Conservation (phyloP, 2,113 vertebrate genomes). For the Nothobranchius furzeri region DNA sequence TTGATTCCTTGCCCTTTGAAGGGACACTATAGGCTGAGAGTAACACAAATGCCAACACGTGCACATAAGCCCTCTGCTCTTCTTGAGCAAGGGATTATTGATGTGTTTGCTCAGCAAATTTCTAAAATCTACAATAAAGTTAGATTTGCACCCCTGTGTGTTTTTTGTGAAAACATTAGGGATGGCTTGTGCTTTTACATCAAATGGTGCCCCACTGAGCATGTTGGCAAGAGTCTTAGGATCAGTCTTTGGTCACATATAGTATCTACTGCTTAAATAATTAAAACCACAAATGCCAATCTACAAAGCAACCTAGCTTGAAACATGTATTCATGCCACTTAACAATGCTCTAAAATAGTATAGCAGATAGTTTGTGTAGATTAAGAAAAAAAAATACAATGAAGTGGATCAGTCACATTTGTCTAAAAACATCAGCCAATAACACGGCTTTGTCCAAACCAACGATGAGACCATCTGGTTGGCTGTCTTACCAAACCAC, state of each 20-base stretch:
- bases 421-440: too few relatives aligned
- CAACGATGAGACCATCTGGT: too few relatives aligned
- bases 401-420: too few relatives aligned
- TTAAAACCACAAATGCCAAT: neutral
- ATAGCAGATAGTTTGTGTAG: too few relatives aligned
- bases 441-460: too few relatives aligned
- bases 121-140: constrained; percentile 89
- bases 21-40: constrained; percentile 80
- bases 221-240: constrained; percentile 66
- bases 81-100: constrained; percentile 68
- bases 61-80: constrained; percentile 41
- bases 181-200: constrained; percentile 66
- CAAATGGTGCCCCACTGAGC: constrained; percentile 80
- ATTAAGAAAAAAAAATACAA: too few relatives aligned
- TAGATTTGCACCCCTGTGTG: constrained; percentile 84
- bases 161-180: constrained; percentile 75
- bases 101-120: constrained; percentile 90
- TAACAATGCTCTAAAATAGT: too few relatives aligned
- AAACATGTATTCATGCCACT: too few relatives aligned
- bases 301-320: too few relatives aligned
- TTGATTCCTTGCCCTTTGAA: constrained; percentile 81
- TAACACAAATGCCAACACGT: constrained; percentile 82
- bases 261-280: neutral
- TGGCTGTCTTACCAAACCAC: too few relatives aligned
- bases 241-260: neutral